Conservation (phyloP, 2,113 vertebrate genomes). For the Progne subis region DNA sequence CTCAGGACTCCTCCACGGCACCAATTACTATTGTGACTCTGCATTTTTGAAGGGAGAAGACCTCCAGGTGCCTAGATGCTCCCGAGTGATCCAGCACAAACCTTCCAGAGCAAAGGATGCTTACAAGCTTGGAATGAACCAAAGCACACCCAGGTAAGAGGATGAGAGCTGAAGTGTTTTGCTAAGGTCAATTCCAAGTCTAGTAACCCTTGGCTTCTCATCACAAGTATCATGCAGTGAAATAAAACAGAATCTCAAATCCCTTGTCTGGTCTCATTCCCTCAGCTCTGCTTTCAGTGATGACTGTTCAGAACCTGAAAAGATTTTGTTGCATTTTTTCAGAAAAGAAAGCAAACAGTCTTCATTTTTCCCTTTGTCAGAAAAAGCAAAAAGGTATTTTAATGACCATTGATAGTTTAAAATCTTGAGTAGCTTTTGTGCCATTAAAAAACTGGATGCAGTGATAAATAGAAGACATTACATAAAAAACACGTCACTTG, state of each 20-base stretch:
- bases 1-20: not conserved
- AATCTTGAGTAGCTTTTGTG: not conserved
- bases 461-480: not conserved
- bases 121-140: not conserved
- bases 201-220: not conserved
- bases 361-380: not conserved
- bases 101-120: not conserved
- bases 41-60: not conserved
- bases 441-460: not conserved
- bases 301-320: not conserved
- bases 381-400: not conserved
- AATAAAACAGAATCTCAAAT: not conserved
- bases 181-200: not conserved
- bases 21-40: not conserved
- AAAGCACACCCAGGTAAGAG: accelerated
- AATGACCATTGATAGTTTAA: not conserved
- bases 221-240: not conserved
- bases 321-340: not conserved
- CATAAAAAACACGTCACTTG: not conserved
- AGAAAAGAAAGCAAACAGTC: not conserved
- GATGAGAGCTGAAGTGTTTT: not conserved
- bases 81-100: accelerated
- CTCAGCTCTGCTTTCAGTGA: not conserved
- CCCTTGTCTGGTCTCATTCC: not conserved
- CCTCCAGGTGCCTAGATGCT: not conserved